Evolutionary conservation across 2,888 invertebrate genomes (phyloP).

Genomic region (Oligia fasciuncula): DNA sequence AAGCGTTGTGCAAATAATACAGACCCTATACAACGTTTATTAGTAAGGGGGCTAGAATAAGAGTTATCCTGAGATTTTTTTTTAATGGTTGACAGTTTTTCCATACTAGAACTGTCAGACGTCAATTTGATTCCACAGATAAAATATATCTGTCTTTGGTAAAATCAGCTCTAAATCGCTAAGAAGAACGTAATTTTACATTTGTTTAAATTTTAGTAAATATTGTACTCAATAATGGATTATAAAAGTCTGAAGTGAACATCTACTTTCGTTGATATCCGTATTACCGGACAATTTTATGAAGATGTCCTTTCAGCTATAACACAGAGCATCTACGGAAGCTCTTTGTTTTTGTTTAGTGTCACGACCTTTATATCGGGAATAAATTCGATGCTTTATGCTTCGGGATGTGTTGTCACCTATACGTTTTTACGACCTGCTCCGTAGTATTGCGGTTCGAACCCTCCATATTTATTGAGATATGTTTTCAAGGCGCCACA

Average conservation of each 20-base stretch:
- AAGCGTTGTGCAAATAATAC: too few species aligned
- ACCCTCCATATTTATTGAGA: slow-evolving; percentile 74
- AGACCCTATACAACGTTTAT: too few species aligned
- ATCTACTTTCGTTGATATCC: background rate
- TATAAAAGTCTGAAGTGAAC: background rate
- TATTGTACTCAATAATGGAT: background rate
- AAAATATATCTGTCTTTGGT: background rate
- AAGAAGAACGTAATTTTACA: background rate
- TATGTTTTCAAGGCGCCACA: slow-evolving; percentile 69
- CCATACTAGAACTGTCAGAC: background rate
- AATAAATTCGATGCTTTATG: slow-evolving; percentile 83
- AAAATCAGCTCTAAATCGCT: background rate
- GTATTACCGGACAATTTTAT: slow-evolving; percentile 66
- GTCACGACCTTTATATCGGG: slow-evolving; percentile 73
- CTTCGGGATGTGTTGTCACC: slow-evolving; percentile 76
- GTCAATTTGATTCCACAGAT: background rate
- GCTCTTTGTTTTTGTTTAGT: slow-evolving; percentile 68
- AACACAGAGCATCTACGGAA: slow-evolving; percentile 58
- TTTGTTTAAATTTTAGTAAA: background rate
- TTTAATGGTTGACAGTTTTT: background rate
- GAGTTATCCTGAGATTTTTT: background rate
- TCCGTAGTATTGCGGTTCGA: slow-evolving; percentile 71
- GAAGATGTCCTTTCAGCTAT: slow-evolving; percentile 72
- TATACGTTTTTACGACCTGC: slow-evolving; percentile 77
- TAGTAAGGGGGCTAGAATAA: too few species aligned